These are phyloP conservation scores for Pseudococcus longispinus DNA, from an alignment of 2,888 invertebrate species.

Conservation along the genomic window DNA sequence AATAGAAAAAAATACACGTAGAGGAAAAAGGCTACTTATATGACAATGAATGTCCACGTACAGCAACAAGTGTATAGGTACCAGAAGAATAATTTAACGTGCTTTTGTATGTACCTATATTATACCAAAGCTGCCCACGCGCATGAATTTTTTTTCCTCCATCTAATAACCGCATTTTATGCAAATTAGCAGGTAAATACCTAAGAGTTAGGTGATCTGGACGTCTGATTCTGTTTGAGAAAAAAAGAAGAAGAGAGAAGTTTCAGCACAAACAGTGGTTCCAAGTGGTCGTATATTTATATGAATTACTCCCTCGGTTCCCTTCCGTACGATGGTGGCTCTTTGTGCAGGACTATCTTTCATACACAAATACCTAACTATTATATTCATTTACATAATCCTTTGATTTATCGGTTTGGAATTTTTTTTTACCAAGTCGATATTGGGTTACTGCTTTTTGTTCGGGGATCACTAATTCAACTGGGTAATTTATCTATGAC, in stretches of 20 bases:
- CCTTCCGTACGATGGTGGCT: background rate
- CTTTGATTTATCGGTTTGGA: constrained; percentile 21
- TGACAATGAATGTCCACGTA: constrained; percentile 21
- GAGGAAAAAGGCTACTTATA: background rate
- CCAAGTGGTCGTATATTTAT: constrained; percentile 13
- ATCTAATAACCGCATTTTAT: constrained; percentile 52
- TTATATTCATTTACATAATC: constrained; percentile 27
- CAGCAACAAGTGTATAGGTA: constrained; percentile 18
- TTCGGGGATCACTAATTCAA: background rate
- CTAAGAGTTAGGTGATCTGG: constrained; percentile 50
- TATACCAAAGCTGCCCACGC: constrained; percentile 39
- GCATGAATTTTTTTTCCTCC: constrained; percentile 23
- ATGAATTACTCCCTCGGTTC: background rate
- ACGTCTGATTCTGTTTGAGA: constrained; percentile 45
- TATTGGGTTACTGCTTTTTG: background rate
- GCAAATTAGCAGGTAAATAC: constrained; percentile 49
- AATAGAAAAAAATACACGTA: background rate
- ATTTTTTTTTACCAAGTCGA: constrained; percentile 1
- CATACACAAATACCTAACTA: background rate
- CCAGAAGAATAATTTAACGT: constrained; percentile 9
- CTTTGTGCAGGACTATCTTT: background rate
- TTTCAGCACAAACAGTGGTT: constrained; percentile 38
- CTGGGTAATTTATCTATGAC: background rate
- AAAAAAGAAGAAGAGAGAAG: background rate
- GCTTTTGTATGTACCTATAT: constrained; percentile 7